A percentile compares a stretch with the other conserved stretches of the same genome.
These are phyloP conservation scores for Drosophila oshimai DNA, from an alignment of 1,140 invertebrate genomes.

Conservation along the genomic window DNA sequence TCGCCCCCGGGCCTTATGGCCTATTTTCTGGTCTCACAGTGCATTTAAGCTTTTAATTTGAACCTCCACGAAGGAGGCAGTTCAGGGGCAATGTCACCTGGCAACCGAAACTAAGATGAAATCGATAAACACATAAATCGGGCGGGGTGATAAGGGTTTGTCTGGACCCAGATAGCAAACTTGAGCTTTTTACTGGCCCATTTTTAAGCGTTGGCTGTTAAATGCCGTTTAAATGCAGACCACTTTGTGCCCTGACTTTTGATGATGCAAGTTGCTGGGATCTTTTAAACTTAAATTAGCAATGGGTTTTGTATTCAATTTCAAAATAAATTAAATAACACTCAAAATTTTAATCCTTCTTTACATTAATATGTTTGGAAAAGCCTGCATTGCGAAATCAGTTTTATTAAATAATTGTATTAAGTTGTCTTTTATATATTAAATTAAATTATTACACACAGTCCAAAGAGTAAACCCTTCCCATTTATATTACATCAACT, in stretches of 20 bases:
- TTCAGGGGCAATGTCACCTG: constrained; percentile 73
- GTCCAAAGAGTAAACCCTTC: no score
- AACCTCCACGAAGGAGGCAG: constrained; percentile 1
- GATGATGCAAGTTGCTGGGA: no score
- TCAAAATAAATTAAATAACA: no score
- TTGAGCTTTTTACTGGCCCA: constrained; percentile 12
- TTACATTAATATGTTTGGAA: no score
- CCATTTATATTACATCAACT: neutral
- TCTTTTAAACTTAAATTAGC: neutral
- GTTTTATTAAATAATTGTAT: no score
- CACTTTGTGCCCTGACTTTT: neutral
- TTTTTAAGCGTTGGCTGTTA: neutral
- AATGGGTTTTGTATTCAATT: no score
- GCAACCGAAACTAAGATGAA: constrained; percentile 59
- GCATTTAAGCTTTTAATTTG: constrained; percentile 64
- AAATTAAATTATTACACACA: no score
- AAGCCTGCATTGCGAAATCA: no score
- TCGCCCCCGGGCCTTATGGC: neutral
- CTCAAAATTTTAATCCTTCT: no score
- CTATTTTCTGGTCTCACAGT: constrained; percentile 36
- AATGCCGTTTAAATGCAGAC: neutral
- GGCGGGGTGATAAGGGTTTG: constrained; percentile 22
- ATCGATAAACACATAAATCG: constrained; percentile 70
- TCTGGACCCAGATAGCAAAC: neutral
- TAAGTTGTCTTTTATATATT: no score